Conservation (phyloP, 2,888 invertebrate species). For the Hedychridium roseum region DNA sequence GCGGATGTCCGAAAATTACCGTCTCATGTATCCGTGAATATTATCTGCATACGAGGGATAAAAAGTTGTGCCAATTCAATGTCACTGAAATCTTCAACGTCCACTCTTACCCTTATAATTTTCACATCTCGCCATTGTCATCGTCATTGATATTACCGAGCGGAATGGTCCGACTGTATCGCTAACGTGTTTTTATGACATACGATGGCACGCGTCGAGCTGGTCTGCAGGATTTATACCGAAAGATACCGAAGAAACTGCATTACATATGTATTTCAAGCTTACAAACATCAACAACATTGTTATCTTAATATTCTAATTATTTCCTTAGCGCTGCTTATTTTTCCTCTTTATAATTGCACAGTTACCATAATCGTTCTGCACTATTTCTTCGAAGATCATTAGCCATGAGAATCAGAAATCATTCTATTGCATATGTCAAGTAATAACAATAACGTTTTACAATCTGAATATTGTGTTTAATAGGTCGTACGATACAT, state of each 20-base stretch:
- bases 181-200: slow-evolving; percentile 9
- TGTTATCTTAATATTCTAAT: slow-evolving; percentile 15
- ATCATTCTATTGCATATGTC: slow-evolving; percentile 36
- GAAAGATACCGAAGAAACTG: slow-evolving; percentile 53
- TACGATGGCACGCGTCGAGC: background rate
- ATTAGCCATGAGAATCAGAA: slow-evolving; percentile 24
- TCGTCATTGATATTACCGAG: too few relatives aligned
- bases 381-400: slow-evolving; percentile 3
- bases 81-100: too few relatives aligned
- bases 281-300: slow-evolving; percentile 62
- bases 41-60: too few relatives aligned
- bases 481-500: slow-evolving; percentile 56
- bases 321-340: slow-evolving; percentile 18
- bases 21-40: too few relatives aligned
- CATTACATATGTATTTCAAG: slow-evolving; percentile 62
- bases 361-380: slow-evolving; percentile 21
- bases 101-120: too few relatives aligned
- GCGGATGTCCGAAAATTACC: too few relatives aligned
- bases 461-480: slow-evolving; percentile 46
- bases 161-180: too few relatives aligned
- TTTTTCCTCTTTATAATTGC: slow-evolving; percentile 13
- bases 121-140: too few relatives aligned
- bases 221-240: slow-evolving; percentile 18
- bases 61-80: too few relatives aligned
- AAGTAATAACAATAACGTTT: slow-evolving; percentile 46